These are phyloP conservation scores for Holacanthella duospinosa DNA, from an alignment of 2,888 invertebrate species.

Conservation along the genomic window DNA sequence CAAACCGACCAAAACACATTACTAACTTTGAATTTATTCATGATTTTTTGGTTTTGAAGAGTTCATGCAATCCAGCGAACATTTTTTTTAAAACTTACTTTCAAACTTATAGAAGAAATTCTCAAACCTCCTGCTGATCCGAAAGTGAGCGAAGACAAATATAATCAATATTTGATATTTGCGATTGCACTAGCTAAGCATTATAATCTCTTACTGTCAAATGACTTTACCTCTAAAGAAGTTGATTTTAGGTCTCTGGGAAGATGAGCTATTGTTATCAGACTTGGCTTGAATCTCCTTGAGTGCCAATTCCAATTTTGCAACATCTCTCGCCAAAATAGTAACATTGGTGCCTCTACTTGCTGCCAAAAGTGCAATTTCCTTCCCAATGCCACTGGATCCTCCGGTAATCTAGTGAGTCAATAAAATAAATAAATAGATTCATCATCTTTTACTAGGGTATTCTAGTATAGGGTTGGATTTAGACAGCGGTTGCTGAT, in stretches of 20 bases:
- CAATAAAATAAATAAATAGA: background rate
- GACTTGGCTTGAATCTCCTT: constrained; percentile 24
- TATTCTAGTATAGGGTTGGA: background rate
- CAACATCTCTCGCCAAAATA: constrained; percentile 70
- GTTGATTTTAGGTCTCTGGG: constrained; percentile 26
- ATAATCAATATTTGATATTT: too few relatives aligned
- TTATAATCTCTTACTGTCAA: background rate
- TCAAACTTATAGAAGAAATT: too few relatives aligned
- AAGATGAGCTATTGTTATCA: constrained; percentile 11
- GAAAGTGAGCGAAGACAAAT: too few relatives aligned
- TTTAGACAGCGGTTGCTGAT: too few relatives aligned
- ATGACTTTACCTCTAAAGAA: constrained; percentile 30
- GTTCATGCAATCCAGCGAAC: too few relatives aligned
- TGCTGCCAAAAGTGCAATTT: constrained; percentile 65
- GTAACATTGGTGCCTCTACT: constrained; percentile 78
- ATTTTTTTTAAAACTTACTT: too few relatives aligned
- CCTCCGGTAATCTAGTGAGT: constrained; percentile 69
- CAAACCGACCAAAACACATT: too few relatives aligned
- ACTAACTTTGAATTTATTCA: background rate
- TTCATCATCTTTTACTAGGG: background rate
- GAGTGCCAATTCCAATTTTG: constrained; percentile 55
- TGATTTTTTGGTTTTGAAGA: background rate
- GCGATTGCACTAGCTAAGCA: too few relatives aligned
- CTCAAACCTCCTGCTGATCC: too few relatives aligned
- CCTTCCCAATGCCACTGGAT: constrained; percentile 89